Percentiles rank a stretch among this genome's conserved stretches.
These are phyloP conservation scores for Galeopterus variegatus DNA, from an alignment of 2,113 vertebrate species.

Conservation along the genomic window DNA sequence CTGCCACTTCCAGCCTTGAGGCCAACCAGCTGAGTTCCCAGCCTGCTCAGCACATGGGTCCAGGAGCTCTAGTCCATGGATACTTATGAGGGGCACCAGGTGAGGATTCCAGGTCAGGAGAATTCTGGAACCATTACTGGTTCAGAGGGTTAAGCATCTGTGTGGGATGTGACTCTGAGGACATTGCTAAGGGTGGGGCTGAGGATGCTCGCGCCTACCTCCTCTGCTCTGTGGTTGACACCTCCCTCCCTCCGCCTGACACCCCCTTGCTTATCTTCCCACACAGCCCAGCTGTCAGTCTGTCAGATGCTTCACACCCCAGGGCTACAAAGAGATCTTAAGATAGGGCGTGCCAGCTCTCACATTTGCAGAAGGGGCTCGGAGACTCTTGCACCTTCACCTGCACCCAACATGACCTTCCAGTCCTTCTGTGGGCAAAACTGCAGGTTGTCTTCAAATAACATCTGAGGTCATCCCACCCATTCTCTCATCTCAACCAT, in stretches of 20 bases:
- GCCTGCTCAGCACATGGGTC: background rate
- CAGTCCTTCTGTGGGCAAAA: background rate
- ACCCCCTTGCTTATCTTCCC: constrained; percentile 66
- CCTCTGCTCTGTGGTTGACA: constrained; percentile 71
- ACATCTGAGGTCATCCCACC: background rate
- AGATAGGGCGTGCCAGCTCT: constrained; percentile 56
- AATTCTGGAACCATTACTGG: background rate
- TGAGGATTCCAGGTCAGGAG: background rate
- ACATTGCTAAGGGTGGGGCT: background rate
- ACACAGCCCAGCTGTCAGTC: constrained; percentile 60
- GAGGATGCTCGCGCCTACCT: background rate
- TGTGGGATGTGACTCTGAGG: background rate
- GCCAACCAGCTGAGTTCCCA: background rate
- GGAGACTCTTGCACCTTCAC: background rate
- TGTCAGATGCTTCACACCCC: constrained; percentile 78
- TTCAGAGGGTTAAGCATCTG: background rate
- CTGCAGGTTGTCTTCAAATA: constrained; percentile 44
- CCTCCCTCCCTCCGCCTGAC: constrained; percentile 74
- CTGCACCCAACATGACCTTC: background rate
- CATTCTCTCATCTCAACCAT: background rate
- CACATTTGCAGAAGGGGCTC: constrained; percentile 71
- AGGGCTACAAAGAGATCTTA: constrained; percentile 68
- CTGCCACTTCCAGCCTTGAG: background rate
- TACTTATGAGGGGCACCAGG: background rate
- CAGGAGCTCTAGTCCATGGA: background rate